Evolutionary conservation across 2,888 invertebrate species (phyloP).

Genomic region (Bellardia pandia): DNA sequence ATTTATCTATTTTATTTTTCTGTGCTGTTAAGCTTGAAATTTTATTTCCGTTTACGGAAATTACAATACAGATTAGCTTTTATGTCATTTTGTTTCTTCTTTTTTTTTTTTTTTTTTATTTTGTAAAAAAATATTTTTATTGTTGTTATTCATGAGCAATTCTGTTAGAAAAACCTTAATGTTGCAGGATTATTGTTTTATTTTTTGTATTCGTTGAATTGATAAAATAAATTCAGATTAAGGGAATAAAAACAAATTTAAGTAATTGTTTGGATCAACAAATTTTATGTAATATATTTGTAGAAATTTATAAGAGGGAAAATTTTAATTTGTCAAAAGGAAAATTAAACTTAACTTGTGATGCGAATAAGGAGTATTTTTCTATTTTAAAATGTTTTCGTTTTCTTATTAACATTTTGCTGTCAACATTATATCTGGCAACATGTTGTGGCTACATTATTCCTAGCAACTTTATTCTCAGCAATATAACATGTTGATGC

Average conservation of each 20-base stretch:
- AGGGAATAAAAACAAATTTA: constrained; percentile 49
- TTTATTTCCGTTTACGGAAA: constrained; percentile 70
- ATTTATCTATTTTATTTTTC: constrained; percentile 40
- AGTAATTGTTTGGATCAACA: constrained; percentile 37
- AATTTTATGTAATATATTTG: constrained; percentile 4
- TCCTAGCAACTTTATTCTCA: too few relatives aligned
- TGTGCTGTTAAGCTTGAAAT: constrained; percentile 57
- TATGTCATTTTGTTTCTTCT: constrained; percentile 1
- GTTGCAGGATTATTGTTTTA: not conserved
- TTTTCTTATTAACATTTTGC: too few relatives aligned
- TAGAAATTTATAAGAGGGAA: not conserved
- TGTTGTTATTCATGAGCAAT: constrained; percentile 53
- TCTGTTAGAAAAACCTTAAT: constrained; percentile 40
- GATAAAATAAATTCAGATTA: constrained; percentile 33
- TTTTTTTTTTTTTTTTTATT: not conserved
- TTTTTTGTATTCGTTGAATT: not conserved
- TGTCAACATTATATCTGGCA: too few relatives aligned
- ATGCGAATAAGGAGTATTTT: too few relatives aligned
- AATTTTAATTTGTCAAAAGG: too few relatives aligned
- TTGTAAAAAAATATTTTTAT: constrained; percentile 43
- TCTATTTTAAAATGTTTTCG: too few relatives aligned
- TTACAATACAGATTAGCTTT: constrained; percentile 69
- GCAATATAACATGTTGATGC: too few relatives aligned
- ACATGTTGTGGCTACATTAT: too few relatives aligned
- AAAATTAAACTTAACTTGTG: too few relatives aligned